Evolutionary conservation across 2,113 vertebrate species (phyloP).

Genomic region (Thymallus thymallus): DNA sequence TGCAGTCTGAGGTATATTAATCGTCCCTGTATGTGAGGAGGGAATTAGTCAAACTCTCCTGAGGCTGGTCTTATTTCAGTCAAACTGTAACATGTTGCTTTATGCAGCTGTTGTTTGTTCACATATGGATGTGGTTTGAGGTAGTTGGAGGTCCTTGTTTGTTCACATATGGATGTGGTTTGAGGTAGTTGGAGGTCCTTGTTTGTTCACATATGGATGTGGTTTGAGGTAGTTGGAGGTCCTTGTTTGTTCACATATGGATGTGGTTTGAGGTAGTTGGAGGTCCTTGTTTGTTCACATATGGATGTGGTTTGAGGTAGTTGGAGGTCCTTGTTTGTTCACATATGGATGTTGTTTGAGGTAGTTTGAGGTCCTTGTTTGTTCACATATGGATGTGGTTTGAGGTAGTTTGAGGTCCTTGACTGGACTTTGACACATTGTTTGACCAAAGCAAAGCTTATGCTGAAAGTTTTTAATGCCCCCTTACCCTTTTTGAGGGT

Average conservation of each 20-base stretch:
- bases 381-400: slow-evolving; percentile 6
- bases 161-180: slow-evolving; percentile 6
- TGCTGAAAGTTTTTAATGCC: no score
- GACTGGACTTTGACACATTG: slow-evolving; percentile 14
- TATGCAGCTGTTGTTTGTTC: not conserved
- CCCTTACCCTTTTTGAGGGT: no score
- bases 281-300: slow-evolving; percentile 9
- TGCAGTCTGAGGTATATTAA: slow-evolving; percentile 13
- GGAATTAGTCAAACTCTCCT: not conserved
- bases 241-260: slow-evolving; percentile 13
- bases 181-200: not conserved
- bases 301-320: not conserved
- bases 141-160: no score
- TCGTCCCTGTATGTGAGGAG: not conserved
- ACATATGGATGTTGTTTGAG: slow-evolving; percentile 6
- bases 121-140: slow-evolving; percentile 6
- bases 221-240: not conserved
- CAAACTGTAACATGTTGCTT: not conserved
- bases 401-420: not conserved
- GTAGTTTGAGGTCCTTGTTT: not conserved
- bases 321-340: not conserved
- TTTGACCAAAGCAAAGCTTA: not conserved
- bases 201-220: slow-evolving; percentile 9
- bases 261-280: not conserved
- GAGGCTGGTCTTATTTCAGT: not conserved